Evolutionary conservation across 2,888 invertebrate species (phyloP), one percentile per base, ranked within the genome.

Genomic region (Elgonia sp.): DNA sequence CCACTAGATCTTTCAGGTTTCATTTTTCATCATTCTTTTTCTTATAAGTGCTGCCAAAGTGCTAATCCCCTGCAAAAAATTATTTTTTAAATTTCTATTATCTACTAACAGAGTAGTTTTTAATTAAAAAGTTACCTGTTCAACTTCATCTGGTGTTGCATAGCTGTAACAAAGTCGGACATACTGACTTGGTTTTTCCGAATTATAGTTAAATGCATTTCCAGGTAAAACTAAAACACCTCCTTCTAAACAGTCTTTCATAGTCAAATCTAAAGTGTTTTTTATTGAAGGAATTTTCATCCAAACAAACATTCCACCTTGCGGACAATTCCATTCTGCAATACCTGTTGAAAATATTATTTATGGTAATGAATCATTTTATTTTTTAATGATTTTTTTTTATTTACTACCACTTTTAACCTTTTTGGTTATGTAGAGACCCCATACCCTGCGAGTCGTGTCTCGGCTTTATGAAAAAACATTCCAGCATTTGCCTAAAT

Each of bases 271-370:
- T 91, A 96, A 96, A 4, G 97, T 96, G 93, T 97, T 97, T 0
- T 96, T 95, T 0, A 97, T 95, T 0, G 95, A 96, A 1, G 94
- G 94, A 0, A 97, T 95, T 91, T 96, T 96, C 57, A 97, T 92
- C 98, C 98, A 98, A 46, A 97, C 95, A 94, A 97, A 98, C 96
- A 98, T 96, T 0, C 98, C 98, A 12, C 96, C 97, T 3, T 95
- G 93, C 0, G 98, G 97, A n/a, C 95, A 93, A 0, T 94, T 92
- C 97, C 97, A 97, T 89, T 96, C 96, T 3, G 96, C 96, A 0
- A 97, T 93, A 62, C 96, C 96, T 96, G 89, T n/a, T 79, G 1
- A 62, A 50, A 50, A 63, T n/a, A 29, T 40, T 40, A 29, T 39
- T 67, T 40, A 3, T 29, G 29, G 1, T 29, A 29, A 29, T 3